phyloP scores from a whole-genome alignment of 1,140 invertebrate species.

The Physella acuta region DNA sequence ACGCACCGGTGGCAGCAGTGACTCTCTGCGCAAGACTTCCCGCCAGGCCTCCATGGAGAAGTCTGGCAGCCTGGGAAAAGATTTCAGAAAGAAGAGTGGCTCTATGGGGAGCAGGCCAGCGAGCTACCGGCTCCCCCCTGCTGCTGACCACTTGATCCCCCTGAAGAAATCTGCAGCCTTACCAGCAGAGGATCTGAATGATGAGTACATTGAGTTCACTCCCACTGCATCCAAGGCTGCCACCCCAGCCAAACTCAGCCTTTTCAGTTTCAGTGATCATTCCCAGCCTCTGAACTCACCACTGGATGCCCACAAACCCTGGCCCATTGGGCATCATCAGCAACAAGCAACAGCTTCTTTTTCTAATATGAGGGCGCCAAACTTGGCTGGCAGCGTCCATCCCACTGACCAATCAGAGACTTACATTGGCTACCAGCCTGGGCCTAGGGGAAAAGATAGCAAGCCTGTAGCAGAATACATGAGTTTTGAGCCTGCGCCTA shows the following conservation, averaged over 20 bases:
- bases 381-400: too few relatives aligned
- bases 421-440: too few relatives aligned
- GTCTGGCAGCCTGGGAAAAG: conserved; percentile 30
- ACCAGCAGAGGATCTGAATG: conserved; percentile 19
- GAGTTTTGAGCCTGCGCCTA: too few relatives aligned
- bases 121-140: not conserved
- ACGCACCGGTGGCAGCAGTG: not conserved
- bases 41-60: conserved; percentile 27
- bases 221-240: not conserved
- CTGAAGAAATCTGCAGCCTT: conserved; percentile 8
- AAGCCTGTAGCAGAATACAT: too few relatives aligned
- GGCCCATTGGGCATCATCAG: too few relatives aligned
- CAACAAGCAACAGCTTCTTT: too few relatives aligned
- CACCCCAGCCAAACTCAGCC: not conserved
- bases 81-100: conserved; percentile 30
- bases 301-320: too few relatives aligned
- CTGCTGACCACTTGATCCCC: not conserved
- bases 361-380: too few relatives aligned
- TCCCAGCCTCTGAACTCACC: too few relatives aligned
- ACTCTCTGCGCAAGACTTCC: conserved; percentile 16
- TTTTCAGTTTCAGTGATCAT: too few relatives aligned
- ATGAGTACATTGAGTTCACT: conserved; percentile 34
- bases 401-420: too few relatives aligned
- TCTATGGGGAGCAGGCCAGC: conserved; percentile 3
- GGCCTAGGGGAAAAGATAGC: too few relatives aligned